Evolutionary conservation across 1,140 invertebrate genomes (phyloP), one percentile per base, ranked within the genome.

Genomic region (Paralvinella palmiformis): DNA sequence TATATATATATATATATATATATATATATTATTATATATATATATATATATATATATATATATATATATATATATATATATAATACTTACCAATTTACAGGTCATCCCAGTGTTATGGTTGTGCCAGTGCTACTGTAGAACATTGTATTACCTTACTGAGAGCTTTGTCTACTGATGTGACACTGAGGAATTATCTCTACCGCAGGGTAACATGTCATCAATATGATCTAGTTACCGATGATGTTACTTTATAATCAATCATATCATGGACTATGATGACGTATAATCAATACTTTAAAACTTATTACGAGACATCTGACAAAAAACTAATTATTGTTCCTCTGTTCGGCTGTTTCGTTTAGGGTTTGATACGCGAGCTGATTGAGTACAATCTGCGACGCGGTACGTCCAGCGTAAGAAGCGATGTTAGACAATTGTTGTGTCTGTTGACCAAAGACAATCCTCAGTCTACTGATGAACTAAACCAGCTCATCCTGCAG

Each of bases 361-460:
- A 92, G 78, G 92, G 92, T 4, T 83, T 97, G 20, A 90, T 96
- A 13, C 88, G 91, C 71, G 92, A 96, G 75, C 81, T 97, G 7
- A 87, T 96, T 2, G 89, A 93, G 71, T 89, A 94, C 74, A 96
- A 96, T 85, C 81, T 97, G 68, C 71, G 82, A 1, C 78, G 80
- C 82, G 92, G 68, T 84, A 88, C 76, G 86, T 88, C 62, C 87
- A 66, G 71, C 45, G 73, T 80, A 15, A 65, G 79, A 24, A 72
- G 59, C 44, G 78, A 79, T 53, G 79, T 80, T 4, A 84, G 92
- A 31, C 88, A 92, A 62, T 79, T 97, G 20, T 81, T 96, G 2
- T 95, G 93, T 70, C 84, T 94, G 17, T 85, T 97, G n/a, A 95
- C 92, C 0, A 86, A 88, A 59, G 92, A 96, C 75, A 94, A 95